A percentile compares a stretch with the other conserved stretches of the same genome.
These are phyloP conservation scores for Theristicus caerulescens DNA, from an alignment of 2,113 vertebrate genomes.

Conservation along the genomic window DNA sequence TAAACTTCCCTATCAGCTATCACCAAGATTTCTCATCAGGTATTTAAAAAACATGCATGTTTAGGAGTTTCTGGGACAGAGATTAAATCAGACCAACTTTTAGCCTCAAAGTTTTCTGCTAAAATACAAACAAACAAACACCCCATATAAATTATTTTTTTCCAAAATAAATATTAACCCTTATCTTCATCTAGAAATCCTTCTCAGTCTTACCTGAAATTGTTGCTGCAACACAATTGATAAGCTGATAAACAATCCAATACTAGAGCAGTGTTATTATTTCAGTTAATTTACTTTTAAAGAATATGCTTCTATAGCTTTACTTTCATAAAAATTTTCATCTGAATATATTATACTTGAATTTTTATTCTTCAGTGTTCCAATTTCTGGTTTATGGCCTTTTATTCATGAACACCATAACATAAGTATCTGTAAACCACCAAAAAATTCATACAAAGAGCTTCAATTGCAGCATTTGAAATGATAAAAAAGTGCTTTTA, in stretches of 20 bases:
- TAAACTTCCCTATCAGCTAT: neutral
- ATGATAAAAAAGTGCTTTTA: neutral
- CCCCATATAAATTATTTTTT: neutral
- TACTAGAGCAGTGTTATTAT: neutral
- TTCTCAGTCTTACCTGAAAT: neutral
- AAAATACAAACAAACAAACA: neutral
- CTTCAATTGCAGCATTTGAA: neutral
- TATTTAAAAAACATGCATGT: neutral
- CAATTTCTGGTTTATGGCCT: neutral
- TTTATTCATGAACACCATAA: neutral
- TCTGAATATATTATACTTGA: neutral
- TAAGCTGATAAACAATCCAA: neutral
- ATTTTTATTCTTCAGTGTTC: neutral
- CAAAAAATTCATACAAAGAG: neutral
- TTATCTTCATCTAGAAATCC: neutral
- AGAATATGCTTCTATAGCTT: neutral
- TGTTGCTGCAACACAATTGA: neutral
- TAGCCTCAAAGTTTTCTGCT: neutral
- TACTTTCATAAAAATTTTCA: neutral
- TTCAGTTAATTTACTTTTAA: neutral
- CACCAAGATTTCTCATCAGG: neutral
- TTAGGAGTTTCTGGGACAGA: neutral
- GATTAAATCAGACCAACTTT: neutral
- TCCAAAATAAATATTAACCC: fast-evolving
- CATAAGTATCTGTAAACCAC: neutral